Conservation (phyloP, 2,888 invertebrate species). For the Lepidocyrtinus sp. region DNA sequence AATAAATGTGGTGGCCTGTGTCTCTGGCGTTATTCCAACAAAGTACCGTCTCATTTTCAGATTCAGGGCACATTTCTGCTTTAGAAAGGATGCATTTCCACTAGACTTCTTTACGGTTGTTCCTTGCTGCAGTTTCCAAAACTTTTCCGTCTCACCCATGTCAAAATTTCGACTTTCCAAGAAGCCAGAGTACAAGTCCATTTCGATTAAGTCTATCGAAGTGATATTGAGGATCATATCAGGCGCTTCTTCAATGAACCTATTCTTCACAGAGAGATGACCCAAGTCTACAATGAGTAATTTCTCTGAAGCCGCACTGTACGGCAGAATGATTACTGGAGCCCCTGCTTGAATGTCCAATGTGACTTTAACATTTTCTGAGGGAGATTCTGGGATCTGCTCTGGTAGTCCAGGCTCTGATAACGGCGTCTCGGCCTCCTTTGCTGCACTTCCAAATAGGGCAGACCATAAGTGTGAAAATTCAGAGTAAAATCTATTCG, state of each 20-base stretch:
- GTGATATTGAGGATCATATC: conserved; percentile 71
- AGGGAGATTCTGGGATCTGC: neutral
- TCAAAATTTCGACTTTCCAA: conserved; percentile 32
- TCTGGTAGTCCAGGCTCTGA: neutral
- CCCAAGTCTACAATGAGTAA: conserved; percentile 87
- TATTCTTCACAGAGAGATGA: conserved; percentile 83
- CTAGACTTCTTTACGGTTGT: conserved; percentile 76
- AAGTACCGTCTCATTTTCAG: conserved; percentile 89
- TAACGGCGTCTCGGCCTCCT: conserved; percentile 28
- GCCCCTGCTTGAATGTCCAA: conserved; percentile 81
- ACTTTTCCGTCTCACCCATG: conserved; percentile 27
- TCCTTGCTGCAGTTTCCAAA: conserved; percentile 73
- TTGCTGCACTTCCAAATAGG: conserved; percentile 64
- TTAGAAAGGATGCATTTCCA: conserved; percentile 78
- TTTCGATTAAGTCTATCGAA: conserved; percentile 81
- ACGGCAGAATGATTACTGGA: conserved; percentile 89
- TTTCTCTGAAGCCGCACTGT: conserved; percentile 83
- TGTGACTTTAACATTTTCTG: conserved; percentile 75
- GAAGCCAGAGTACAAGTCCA: conserved; percentile 83
- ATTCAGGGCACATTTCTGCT: conserved; percentile 85
- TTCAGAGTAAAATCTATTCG: conserved; percentile 92
- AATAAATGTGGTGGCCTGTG: conserved; percentile 82
- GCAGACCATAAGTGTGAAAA: conserved; percentile 62
- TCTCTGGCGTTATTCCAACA: conserved; percentile 73
- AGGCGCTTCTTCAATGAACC: conserved; percentile 74